Evolutionary conservation across 1,140 invertebrate species (phyloP).

Genomic region (Lineus longissimus): DNA sequence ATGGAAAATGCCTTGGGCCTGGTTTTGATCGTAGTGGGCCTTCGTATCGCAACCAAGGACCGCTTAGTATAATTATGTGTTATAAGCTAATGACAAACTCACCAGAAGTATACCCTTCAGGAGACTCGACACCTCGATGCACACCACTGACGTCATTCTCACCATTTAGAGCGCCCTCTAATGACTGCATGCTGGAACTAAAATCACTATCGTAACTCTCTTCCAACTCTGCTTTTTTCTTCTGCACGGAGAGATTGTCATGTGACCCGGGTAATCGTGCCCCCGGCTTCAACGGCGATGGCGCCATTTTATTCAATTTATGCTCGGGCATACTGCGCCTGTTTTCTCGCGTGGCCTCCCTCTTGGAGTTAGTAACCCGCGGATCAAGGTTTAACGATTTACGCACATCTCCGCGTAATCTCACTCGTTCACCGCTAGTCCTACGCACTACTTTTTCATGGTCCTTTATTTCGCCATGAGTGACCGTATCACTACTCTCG

Average conservation of each 20-base stretch:
- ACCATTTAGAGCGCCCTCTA: not conserved
- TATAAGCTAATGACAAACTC: too few relatives aligned
- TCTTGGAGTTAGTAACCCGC: not conserved
- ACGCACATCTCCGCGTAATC: not conserved
- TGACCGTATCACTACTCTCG: not conserved
- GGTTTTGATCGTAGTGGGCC: too few relatives aligned
- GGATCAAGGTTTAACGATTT: slow-evolving; percentile 5
- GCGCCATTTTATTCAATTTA: not conserved
- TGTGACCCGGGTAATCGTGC: not conserved
- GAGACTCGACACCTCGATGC: not conserved
- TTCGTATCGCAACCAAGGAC: too few relatives aligned
- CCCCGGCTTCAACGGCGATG: not conserved
- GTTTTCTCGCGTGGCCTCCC: not conserved
- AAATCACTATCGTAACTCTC: not conserved
- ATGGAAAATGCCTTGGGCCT: too few relatives aligned
- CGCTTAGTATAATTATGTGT: too few relatives aligned
- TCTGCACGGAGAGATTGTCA: not conserved
- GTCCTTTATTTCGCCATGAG: not conserved
- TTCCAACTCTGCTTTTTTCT: slow-evolving; percentile 4
- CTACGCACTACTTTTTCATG: not conserved
- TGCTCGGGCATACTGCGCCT: slow-evolving; percentile 1
- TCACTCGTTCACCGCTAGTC: too few relatives aligned
- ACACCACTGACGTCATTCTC: not conserved
- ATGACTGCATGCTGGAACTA: not conserved
- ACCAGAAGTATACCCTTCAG: not conserved